These are phyloP conservation scores for Thamnaconus septentrionalis DNA, from an alignment of 2,113 vertebrate species.

Conservation along the genomic window DNA sequence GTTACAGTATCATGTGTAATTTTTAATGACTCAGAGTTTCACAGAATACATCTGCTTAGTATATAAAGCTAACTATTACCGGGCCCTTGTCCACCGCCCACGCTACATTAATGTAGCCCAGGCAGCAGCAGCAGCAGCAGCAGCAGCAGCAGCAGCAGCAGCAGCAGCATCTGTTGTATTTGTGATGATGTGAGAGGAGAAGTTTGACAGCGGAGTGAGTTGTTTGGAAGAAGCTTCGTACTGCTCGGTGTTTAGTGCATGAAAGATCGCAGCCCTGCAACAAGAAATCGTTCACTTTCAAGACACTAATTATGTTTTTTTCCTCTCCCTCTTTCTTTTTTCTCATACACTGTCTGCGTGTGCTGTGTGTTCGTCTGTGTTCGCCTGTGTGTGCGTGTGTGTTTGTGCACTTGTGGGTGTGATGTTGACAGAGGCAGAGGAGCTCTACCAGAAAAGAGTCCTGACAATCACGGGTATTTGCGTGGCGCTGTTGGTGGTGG, in stretches of 20 bases:
- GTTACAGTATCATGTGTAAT: constrained; percentile 1
- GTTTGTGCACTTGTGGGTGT: constrained; percentile 55
- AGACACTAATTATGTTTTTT: constrained; percentile 26
- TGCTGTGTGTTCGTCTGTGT: not conserved
- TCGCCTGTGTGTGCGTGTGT: constrained; percentile 8
- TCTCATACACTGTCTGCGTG: constrained; percentile 30
- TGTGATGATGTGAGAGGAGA: constrained; percentile 31
- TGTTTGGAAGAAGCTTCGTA: constrained; percentile 37
- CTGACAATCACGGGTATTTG: constrained; percentile 98
- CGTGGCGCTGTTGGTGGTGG: constrained; percentile 94
- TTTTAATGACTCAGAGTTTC: not conserved
- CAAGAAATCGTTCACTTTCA: constrained; percentile 15
- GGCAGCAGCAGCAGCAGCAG: not conserved
- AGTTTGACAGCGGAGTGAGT: constrained; percentile 13
- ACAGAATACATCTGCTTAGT: constrained; percentile 24
- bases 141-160: constrained; percentile 10
- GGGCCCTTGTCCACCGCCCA: constrained; percentile 14
- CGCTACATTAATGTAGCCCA: constrained; percentile 22
- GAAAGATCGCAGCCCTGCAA: not conserved
- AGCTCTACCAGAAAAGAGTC: constrained; percentile 98
- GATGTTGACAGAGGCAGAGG: constrained; percentile 90
- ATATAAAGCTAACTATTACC: constrained; percentile 14
- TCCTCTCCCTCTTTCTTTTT: constrained; percentile 6
- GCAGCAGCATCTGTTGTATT: constrained; percentile 38
- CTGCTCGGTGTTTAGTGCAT: constrained; percentile 46